These are phyloP conservation scores for Sericinus montela DNA, from an alignment of 2,888 invertebrate genomes.

Conservation along the genomic window DNA sequence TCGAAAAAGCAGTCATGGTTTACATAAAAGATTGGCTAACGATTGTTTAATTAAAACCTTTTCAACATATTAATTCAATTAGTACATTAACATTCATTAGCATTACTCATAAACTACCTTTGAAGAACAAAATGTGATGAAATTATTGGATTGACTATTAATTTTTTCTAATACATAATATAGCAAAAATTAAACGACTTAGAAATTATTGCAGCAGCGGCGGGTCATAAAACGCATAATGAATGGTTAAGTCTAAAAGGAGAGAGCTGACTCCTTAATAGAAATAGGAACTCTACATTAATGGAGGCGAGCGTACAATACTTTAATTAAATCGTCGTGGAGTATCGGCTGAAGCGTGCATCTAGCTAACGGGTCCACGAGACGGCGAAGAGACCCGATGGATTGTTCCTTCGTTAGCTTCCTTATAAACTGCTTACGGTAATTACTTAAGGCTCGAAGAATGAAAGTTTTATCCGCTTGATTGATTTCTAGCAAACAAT, in stretches of 20 bases:
- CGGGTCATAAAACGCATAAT: slow-evolving; percentile 1
- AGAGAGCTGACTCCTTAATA: slow-evolving; percentile 25
- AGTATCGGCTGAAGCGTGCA: slow-evolving; percentile 58
- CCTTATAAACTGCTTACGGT: slow-evolving; percentile 32
- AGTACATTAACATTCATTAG: no score
- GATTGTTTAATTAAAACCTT: no score
- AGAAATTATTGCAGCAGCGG: no score
- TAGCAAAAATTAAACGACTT: no score
- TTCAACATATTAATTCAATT: no score
- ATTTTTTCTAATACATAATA: no score
- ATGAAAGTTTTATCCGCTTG: slow-evolving; percentile 7
- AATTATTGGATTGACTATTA: no score
- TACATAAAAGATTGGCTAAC: no score
- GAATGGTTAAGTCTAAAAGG: not conserved
- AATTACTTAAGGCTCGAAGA: slow-evolving; percentile 17
- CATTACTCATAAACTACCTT: no score
- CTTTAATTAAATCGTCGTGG: slow-evolving; percentile 75
- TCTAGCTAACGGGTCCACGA: slow-evolving; percentile 59
- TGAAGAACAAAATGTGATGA: no score
- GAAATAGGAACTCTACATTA: slow-evolving; percentile 43
- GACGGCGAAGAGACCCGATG: slow-evolving; percentile 24
- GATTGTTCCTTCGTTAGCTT: slow-evolving; percentile 28
- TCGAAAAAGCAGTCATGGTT: no score
- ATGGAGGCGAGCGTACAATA: slow-evolving; percentile 69
- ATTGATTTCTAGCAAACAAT: slow-evolving; percentile 15